phyloP scores from a whole-genome alignment of 1,140 invertebrate genomes.

The Sarcophaga bullata region DNA sequence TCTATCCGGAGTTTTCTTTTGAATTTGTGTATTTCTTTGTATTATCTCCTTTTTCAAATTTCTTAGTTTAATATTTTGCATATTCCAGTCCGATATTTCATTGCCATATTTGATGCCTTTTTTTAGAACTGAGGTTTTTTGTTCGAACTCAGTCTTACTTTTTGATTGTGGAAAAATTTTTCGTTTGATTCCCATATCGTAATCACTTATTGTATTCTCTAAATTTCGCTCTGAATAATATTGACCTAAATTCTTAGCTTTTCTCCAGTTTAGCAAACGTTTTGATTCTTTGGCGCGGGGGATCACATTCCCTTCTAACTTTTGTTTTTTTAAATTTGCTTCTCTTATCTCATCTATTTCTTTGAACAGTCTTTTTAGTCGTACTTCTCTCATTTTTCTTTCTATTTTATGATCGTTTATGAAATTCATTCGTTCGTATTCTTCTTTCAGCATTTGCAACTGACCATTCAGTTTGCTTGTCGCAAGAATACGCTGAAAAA shows the following conservation, averaged over 20 bases:
- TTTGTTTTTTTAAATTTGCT: background rate
- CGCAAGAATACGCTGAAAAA: constrained; percentile 56
- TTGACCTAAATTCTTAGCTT: constrained; percentile 53
- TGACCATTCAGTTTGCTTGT: constrained; percentile 58
- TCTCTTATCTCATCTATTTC: constrained; percentile 61
- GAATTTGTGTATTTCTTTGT: background rate
- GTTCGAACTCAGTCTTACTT: too few relatives aligned
- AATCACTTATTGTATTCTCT: background rate
- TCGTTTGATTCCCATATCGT: background rate
- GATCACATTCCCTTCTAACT: too few relatives aligned
- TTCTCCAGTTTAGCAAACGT: constrained; percentile 49
- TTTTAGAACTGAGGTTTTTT: constrained; percentile 50
- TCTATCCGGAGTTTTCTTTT: background rate
- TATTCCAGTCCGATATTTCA: constrained; percentile 53
- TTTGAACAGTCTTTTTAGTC: constrained; percentile 56
- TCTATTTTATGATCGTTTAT: constrained; percentile 62
- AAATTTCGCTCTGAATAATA: constrained; percentile 56
- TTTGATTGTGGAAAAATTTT: too few relatives aligned
- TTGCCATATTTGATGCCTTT: constrained; percentile 58
- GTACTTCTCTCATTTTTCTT: constrained; percentile 60
- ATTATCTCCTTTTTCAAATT: background rate
- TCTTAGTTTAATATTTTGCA: constrained; percentile 46
- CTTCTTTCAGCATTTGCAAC: constrained; percentile 55
- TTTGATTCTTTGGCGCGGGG: constrained; percentile 40
- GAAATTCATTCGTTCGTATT: constrained; percentile 59